Base-by-base conservation (phyloP, 2,797 vertebrate genomes). In the Lepilemur septentrionalis region DNA sequence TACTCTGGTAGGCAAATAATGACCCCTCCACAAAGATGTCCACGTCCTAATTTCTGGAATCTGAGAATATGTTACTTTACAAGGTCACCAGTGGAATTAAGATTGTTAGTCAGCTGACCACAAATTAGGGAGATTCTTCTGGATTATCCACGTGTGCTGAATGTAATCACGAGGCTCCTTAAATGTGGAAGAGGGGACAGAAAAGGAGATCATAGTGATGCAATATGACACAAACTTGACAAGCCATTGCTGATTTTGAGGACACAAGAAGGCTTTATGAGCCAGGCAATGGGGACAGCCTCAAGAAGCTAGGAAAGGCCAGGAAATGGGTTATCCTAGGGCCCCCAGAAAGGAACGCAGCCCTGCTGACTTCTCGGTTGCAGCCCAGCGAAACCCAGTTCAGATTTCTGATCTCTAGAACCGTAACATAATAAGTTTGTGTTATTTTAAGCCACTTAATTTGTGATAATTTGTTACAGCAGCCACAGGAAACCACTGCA, bases 201-300 rank as follows among this genome's bases (percentile, higher is more conserved):
- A 35, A 48, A 43, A 8, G 38, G 13, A 35, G 23, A 4, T 48
- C 30, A 48, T 3, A 28, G 15, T 5, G 55, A 8, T 20, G 46
- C 0, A 1, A 0, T 22, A 3, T 38, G 57, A 38, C 22, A 20
- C 7, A 12, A 48, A 3, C 3, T 14, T 7, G 55, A 4, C 12
- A 32, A 10, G 43, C 22, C 22, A 0, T 5, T 50, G 46, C 32
- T 38, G 82, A 7, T 38, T 67, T 41, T 38, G 57, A 28, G 67
- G 67, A 1, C 28, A 48, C 18, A 17, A 1, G 81, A 12, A 17
- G 25, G 32, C 11, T 4, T 35, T 8, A 0, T 1, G 32, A n/a
- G 20, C 28, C 32, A 4, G 7, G 20, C 10, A 67, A 25, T 12
- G 20, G 5, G 20, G 48, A 41, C 18, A 67, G 23, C 12, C 18